phyloP scores from a whole-genome alignment of 2,113 vertebrate genomes.

The Piprites chloris region DNA sequence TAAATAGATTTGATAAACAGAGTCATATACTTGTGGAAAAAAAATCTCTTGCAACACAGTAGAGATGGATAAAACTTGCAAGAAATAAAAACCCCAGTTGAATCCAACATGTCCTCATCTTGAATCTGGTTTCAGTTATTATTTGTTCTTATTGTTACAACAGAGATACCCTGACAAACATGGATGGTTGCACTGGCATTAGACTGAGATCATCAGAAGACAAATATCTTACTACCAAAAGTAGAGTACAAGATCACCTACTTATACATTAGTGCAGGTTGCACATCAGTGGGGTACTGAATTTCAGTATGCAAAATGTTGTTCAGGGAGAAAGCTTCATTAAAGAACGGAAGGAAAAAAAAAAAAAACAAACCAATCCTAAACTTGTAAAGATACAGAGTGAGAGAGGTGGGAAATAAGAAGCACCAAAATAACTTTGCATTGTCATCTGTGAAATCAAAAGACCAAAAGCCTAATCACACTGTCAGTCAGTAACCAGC shows the following conservation, averaged over 20 bases:
- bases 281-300: neutral
- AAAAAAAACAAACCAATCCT: neutral
- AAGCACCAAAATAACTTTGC: neutral
- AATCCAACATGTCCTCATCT: neutral
- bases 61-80: neutral
- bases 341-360: neutral
- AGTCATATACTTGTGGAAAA: neutral
- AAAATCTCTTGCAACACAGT: neutral
- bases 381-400: neutral
- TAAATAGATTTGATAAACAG: neutral
- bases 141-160: neutral
- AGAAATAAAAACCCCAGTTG: neutral
- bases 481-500: neutral
- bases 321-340: neutral
- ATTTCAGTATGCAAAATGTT: neutral
- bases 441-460: neutral
- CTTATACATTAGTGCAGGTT: neutral
- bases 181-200: neutral
- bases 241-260: neutral
- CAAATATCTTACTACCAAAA: neutral
- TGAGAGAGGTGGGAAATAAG: neutral
- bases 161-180: neutral
- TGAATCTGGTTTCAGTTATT: neutral
- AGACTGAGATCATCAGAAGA: neutral
- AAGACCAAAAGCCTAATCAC: neutral